Evolutionary conservation across 2,113 vertebrate species (phyloP).

Genomic region (chimpanzee (Pan troglodytes)): NHGRI_mPanTro3-v2.1_pri NC_072402.2:41316001-41316500

Average conservation of each 20-base stretch:
- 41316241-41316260: background rate
- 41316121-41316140: background rate
- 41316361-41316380: background rate
- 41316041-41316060: background rate
- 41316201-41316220: background rate
- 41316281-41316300: background rate
- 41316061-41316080: background rate
- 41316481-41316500: background rate
- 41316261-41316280: conserved; percentile 13
- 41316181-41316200: conserved; percentile 27
- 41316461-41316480: background rate
- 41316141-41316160: conserved; percentile 26
- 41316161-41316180: background rate
- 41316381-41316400: background rate
- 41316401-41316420: background rate
- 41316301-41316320: background rate
- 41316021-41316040: background rate
- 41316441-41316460: background rate
- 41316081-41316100: background rate
- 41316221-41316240: background rate
- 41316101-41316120: background rate
- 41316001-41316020: conserved; percentile 16
- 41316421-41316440: background rate
- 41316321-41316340: background rate
- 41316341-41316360: background rate